A percentile compares a stretch with the other conserved stretches of the same genome.
Conservation (phyloP, 2,797 vertebrate species). For the Corythornis leucogaster region DNA sequence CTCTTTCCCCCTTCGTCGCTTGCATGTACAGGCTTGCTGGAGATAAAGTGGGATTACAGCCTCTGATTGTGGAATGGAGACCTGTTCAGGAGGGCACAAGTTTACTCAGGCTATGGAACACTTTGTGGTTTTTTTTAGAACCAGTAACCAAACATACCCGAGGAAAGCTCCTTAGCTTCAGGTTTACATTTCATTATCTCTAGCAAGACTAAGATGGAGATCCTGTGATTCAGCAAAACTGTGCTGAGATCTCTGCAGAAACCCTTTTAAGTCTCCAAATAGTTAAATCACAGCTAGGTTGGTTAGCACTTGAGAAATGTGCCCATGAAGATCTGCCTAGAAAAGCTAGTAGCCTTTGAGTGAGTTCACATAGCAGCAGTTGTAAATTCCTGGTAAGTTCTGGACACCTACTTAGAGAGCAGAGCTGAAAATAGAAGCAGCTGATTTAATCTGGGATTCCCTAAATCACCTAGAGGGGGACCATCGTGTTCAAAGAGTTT, state of each 20-base stretch:
- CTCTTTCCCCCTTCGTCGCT: neutral
- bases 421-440: constrained; percentile 5
- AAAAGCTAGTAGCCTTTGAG: neutral
- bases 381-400: neutral
- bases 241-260: neutral
- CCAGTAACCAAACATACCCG: neutral
- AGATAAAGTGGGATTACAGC: neutral
- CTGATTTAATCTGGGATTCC: neutral
- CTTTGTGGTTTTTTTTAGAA: neutral
- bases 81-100: neutral
- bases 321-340: neutral
- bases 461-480: neutral
- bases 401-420: neutral
- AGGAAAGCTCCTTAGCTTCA: neutral
- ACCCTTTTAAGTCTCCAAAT: neutral
- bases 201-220: neutral
- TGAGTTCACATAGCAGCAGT: neutral
- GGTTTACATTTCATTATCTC: neutral
- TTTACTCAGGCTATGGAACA: neutral
- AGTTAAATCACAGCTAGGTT: neutral
- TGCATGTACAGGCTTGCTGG: neutral
- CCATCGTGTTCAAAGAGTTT: neutral
- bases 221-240: neutral
- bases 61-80: neutral
- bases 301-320: neutral